Evolutionary conservation across 2,888 invertebrate genomes (phyloP), one percentile per base, ranked within the genome.

Genomic region (Liopterus haemorrhoidalis): DNA sequence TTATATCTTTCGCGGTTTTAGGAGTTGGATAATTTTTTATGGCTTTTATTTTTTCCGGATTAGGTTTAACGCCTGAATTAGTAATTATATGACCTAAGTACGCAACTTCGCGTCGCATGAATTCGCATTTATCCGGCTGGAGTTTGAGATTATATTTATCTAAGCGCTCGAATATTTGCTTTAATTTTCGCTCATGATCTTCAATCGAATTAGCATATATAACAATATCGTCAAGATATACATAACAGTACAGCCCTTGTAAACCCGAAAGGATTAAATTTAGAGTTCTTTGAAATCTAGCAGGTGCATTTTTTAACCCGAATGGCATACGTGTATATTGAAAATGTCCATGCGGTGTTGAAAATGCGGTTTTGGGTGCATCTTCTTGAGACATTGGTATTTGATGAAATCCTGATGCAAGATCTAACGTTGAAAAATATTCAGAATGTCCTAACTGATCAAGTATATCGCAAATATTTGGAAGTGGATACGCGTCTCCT

Each of bases 271-370:
- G n/a, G n/a, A n/a, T n/a, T n/a, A n/a, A n/a, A 33, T 63, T 59
- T 59, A 63, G 61, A 4, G 59, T 30, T 4, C 56, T 35, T 32
- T 57, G 57, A 41, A 63, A 63, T 1, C 57, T 59, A 1, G 57
- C 51, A 1, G 60, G 60, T 1, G 58, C 57, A 54, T 38, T 51
- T n/a, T n/a, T 53, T 5, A 60, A 41, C 1, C 60, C 59, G 50
- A 61, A 59, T 1, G 54, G 51, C 54, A 57, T 51, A 3, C 49
- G 5, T 5, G 15, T 41, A 12, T 30, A 57, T 25, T 54, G 42
- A 16, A 40, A 56, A 33, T 54, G 54, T 4, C 49, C 49, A 5
- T 21, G n/a, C 4, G 35, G 30, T 1, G 46, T 47, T 2, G 42
- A 36, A 20, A 53, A 54, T 12, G 48, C 52, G 2, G 53, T 54